phyloP scores from a whole-genome alignment of 2,888 invertebrate species.

The Pheosia tremula region DNA sequence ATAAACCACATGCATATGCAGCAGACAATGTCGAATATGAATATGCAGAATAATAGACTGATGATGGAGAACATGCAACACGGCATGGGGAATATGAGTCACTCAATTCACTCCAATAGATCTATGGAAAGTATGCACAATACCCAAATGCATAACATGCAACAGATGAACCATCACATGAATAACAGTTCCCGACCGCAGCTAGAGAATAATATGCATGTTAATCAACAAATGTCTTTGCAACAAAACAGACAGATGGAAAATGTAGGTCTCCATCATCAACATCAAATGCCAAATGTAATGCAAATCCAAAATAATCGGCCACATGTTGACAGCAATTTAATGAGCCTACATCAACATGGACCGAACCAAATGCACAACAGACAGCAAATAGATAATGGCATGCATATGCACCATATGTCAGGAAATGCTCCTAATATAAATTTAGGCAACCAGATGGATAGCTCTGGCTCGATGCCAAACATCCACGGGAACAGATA shows the following conservation, averaged over 20 bases:
- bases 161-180: slow-evolving; percentile 75
- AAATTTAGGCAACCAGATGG: slow-evolving; percentile 69
- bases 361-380: slow-evolving; percentile 76
- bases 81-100: slow-evolving; percentile 67
- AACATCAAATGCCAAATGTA: slow-evolving; percentile 76
- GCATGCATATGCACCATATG: slow-evolving; percentile 79
- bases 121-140: slow-evolving; percentile 75
- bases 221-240: slow-evolving; percentile 73
- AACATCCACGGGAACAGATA: slow-evolving; percentile 73
- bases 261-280: slow-evolving; percentile 70
- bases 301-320: slow-evolving; percentile 79
- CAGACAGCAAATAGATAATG: slow-evolving; percentile 72
- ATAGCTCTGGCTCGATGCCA: slow-evolving; percentile 61
- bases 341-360: slow-evolving; percentile 77
- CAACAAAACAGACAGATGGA: slow-evolving; percentile 76
- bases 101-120: slow-evolving; percentile 73
- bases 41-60: slow-evolving; percentile 77
- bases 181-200: slow-evolving; percentile 62
- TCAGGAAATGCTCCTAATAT: slow-evolving; percentile 63
- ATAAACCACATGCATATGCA: slow-evolving; percentile 78
- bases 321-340: slow-evolving; percentile 67
- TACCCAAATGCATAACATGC: slow-evolving; percentile 72
- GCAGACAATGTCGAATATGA: slow-evolving; percentile 67
- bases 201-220: slow-evolving; percentile 73
- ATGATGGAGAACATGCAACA: slow-evolving; percentile 79